A percentile compares a stretch with the other conserved stretches of the same genome.
Conservation (phyloP, 2,113 vertebrate species). For the Barnardius zonarius region DNA sequence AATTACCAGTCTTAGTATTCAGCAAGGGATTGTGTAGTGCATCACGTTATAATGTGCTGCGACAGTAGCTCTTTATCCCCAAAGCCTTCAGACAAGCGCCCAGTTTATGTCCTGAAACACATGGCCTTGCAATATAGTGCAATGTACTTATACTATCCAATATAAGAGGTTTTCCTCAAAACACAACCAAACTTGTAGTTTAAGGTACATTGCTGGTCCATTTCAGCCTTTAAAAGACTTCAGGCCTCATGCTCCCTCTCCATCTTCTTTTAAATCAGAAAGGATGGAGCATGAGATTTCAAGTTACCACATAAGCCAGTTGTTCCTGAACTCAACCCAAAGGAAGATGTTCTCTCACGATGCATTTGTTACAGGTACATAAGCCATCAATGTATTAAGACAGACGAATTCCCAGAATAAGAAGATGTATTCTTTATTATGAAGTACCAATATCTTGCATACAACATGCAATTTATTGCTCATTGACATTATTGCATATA, state of each 20-base stretch:
- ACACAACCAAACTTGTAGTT: not conserved
- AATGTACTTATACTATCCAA: not conserved
- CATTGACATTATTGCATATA: slow-evolving; percentile 72
- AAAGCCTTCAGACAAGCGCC: not conserved
- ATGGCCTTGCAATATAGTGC: not conserved
- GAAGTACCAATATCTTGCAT: slow-evolving; percentile 51
- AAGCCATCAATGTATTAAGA: not conserved
- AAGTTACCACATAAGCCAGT: not conserved
- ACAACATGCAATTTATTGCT: slow-evolving; percentile 77
- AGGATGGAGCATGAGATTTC: not conserved
- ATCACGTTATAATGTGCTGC: not conserved
- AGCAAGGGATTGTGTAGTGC: not conserved
- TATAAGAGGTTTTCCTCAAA: not conserved
- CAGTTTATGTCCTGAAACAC: not conserved
- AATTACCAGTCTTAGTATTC: not conserved
- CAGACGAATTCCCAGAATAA: slow-evolving; percentile 15
- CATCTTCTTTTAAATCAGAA: not conserved
- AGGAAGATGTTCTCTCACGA: not conserved
- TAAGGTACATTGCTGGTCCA: not conserved
- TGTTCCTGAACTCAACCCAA: not conserved
- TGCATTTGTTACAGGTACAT: not conserved
- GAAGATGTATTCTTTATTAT: slow-evolving; percentile 62
- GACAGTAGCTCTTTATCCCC: not conserved
- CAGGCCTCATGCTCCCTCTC: not conserved
- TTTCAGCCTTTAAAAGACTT: not conserved